Evolutionary conservation across 2,888 invertebrate species (phyloP).

Genomic region (Selenia dentaria): DNA sequence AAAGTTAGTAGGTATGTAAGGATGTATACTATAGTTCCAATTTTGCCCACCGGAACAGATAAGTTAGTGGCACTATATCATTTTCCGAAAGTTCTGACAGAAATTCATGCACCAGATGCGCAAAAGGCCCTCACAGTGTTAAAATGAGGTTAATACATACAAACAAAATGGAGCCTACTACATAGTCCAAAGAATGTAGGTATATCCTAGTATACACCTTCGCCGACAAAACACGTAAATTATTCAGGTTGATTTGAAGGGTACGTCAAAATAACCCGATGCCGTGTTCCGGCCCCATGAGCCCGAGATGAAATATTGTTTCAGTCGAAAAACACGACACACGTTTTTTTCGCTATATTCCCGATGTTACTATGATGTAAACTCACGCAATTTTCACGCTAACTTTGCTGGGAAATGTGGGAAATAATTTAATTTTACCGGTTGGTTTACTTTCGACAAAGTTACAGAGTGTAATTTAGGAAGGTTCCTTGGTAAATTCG

Average conservation of each 20-base stretch:
- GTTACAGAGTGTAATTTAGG: slow-evolving; percentile 16
- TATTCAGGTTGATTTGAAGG: slow-evolving; percentile 54
- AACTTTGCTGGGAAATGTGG: slow-evolving; percentile 33
- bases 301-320: slow-evolving; percentile 68
- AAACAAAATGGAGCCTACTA: neutral
- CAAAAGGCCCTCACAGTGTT: no score
- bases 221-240: slow-evolving; percentile 41
- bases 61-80: no score
- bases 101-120: no score
- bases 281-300: slow-evolving; percentile 53
- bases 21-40: no score
- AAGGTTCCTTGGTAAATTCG: neutral
- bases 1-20: no score
- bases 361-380: slow-evolving; percentile 40
- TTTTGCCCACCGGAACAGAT: no score
- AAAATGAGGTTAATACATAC: no score
- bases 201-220: slow-evolving; percentile 25
- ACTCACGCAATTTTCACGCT: slow-evolving; percentile 52
- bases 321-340: slow-evolving; percentile 57
- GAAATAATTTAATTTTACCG: slow-evolving; percentile 38
- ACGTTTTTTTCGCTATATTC: slow-evolving; percentile 43
- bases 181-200: slow-evolving; percentile 4
- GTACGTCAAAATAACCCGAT: slow-evolving; percentile 55
- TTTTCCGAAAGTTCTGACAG: no score
- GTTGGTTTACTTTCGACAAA: slow-evolving; percentile 27